Conservation (phyloP, 2,113 vertebrate species). For the Rhinichthys klamathensis region DNA sequence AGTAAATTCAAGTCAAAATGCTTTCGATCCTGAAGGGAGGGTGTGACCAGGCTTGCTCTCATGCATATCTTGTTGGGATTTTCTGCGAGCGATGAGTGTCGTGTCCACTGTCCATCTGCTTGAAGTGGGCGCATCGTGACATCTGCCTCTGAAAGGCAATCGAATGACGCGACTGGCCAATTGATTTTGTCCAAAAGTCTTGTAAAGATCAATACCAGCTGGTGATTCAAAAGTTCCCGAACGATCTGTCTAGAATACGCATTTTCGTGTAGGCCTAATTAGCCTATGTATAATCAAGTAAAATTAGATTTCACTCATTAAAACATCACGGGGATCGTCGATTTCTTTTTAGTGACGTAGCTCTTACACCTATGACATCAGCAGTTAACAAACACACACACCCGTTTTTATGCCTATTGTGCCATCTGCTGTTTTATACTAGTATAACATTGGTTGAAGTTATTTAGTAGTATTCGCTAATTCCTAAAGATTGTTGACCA, state of each 20-base stretch:
- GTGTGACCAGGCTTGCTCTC: background rate
- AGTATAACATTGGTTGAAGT: background rate
- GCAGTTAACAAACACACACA: background rate
- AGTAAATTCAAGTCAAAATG: background rate
- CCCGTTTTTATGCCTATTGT: background rate
- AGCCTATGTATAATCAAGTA: background rate
- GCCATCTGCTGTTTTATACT: slow-evolving; percentile 14
- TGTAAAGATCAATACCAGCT: background rate
- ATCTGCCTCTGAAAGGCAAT: slow-evolving; percentile 10
- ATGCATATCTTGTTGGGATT: background rate
- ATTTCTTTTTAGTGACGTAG: background rate
- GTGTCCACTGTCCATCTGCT: background rate
- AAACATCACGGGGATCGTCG: background rate
- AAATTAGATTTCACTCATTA: background rate
- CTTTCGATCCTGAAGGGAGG: background rate
- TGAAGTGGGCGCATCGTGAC: slow-evolving; percentile 32
- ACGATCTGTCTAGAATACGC: background rate
- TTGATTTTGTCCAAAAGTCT: slow-evolving; percentile 15
- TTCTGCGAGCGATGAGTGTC: background rate
- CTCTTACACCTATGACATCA: background rate
- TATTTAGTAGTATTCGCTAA: background rate
- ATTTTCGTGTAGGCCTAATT: background rate
- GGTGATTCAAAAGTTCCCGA: background rate
- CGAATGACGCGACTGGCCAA: background rate
- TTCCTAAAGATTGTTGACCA: background rate